Evolutionary conservation across 2,797 vertebrate genomes (phyloP).

Genomic region (Macropus fuliginosus): DNA sequence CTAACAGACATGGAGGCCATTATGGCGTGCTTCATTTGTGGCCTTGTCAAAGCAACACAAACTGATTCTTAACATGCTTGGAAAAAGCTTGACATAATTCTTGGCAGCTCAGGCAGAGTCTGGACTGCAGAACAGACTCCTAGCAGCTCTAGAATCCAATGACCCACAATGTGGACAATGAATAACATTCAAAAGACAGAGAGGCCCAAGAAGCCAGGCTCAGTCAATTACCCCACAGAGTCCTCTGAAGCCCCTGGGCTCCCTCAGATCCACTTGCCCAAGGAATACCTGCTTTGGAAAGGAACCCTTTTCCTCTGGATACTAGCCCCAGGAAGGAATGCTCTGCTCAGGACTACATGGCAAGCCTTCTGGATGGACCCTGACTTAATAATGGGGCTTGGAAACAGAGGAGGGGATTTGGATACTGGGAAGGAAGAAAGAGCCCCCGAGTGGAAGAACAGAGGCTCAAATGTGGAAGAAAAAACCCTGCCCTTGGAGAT

Average conservation of each 20-base stretch:
- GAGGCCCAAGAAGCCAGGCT: background rate
- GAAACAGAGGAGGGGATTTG: background rate
- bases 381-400: slow-evolving; percentile 20
- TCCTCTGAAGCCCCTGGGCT: background rate
- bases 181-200: background rate
- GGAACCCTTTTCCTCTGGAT: slow-evolving; percentile 17
- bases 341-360: background rate
- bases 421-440: background rate
- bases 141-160: background rate
- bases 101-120: background rate
- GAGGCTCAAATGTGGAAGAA: background rate
- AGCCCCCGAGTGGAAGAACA: background rate
- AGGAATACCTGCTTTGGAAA: slow-evolving; percentile 61
- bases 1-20: slow-evolving; percentile 20
- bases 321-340: background rate
- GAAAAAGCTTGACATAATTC: background rate
- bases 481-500: background rate
- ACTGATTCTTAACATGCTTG: slow-evolving; percentile 1
- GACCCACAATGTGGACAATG: background rate
- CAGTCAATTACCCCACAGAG: background rate
- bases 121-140: background rate
- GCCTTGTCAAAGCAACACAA: background rate
- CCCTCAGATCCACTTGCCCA: slow-evolving; percentile 39
- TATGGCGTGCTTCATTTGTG: slow-evolving; percentile 28
- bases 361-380: background rate